Conservation (phyloP, 2,113 vertebrate genomes). For the Nothobranchius kuhntae region DNA sequence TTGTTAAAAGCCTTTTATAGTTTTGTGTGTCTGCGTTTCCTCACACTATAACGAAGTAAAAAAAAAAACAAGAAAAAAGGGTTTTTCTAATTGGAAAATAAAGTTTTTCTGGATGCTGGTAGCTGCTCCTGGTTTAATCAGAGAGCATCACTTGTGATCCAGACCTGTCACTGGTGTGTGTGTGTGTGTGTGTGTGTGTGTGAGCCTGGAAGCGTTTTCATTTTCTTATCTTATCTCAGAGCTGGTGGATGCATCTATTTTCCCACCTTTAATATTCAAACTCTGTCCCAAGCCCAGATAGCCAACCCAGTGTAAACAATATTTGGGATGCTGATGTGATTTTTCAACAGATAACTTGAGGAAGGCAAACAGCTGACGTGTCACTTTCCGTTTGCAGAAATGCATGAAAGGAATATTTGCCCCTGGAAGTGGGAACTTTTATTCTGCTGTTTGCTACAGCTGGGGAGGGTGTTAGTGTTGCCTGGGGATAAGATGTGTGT, state of each 20-base stretch:
- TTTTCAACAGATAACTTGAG: slow-evolving; percentile 22
- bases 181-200: slow-evolving; percentile 4
- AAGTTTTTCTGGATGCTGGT: background rate
- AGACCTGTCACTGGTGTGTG: slow-evolving; percentile 34
- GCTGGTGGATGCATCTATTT: slow-evolving; percentile 46
- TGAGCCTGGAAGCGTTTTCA: slow-evolving; percentile 29
- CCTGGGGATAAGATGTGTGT: background rate
- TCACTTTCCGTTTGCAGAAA: slow-evolving; percentile 22
- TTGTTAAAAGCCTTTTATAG: slow-evolving; percentile 29
- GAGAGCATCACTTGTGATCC: slow-evolving; percentile 27
- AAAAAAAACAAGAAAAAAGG: slow-evolving; percentile 10
- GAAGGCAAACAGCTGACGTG: slow-evolving; percentile 31
- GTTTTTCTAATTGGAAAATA: background rate
- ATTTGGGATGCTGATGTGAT: slow-evolving; percentile 45
- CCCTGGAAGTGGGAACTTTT: slow-evolving; percentile 4
- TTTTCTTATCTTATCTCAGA: slow-evolving; percentile 43
- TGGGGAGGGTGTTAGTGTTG: slow-evolving; percentile 2
- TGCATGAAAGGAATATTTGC: background rate
- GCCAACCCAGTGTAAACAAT: slow-evolving; percentile 55
- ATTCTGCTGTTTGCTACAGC: background rate
- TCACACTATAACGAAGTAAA: slow-evolving; percentile 18
- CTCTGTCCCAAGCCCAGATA: slow-evolving; percentile 39
- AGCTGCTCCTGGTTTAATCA: slow-evolving; percentile 36
- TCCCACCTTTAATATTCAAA: slow-evolving; percentile 58
- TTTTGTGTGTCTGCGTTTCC: slow-evolving; percentile 34